Base-by-base conservation (phyloP, 2,113 vertebrate genomes). In the Oreotrochilus melanogaster region DNA sequence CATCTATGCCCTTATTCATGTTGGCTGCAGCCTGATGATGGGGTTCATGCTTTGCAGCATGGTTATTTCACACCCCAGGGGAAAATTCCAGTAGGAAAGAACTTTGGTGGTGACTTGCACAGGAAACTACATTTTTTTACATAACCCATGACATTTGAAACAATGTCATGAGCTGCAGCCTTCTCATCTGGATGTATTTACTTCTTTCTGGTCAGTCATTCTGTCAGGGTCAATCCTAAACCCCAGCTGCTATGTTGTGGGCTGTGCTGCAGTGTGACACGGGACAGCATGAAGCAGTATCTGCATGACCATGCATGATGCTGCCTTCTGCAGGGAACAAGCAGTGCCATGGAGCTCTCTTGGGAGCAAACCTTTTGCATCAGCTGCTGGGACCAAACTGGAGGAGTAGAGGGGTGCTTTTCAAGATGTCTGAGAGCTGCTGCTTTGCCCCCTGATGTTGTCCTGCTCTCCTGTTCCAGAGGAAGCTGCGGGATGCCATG, bases 401-500 rank as follows among this genome's bases (percentile, higher is more conserved):
- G 31, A 91, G 25, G 45, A 71, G n/a, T 3, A 56, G 42, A 75
- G 17, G 35, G 53, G 43, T 62, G n/a, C 11, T 16, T 78, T 73
- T 28, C 27, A 9, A 69, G 35, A 45, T 48, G 25, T 18, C 72
- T 57, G 47, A 23, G 45, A 76, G n/a, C 73, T 74, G 53, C n/a
- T 4, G 4, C 31, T 75, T 51, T 0, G 2, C 45, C 24, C 3
- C 6, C 53, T 50, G 23, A 4, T 33, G 53, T 18, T 19, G n/a
- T 76, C 43, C 50, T 69, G 45, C 66, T 92, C 31, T 50, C 85
- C 1, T 78, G 18, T 98, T 98, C 88, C 93, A 99, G 98, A 96
- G 91, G 70, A 98, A 95, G 92, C 97, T 98, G 42, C 94, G 98
- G 10, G 93, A 61, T 2, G 76, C 96, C 39, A 95, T 88, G 15